Conservation (phyloP, 2,113 vertebrate genomes). For the Recurvirostra avosetta region DNA sequence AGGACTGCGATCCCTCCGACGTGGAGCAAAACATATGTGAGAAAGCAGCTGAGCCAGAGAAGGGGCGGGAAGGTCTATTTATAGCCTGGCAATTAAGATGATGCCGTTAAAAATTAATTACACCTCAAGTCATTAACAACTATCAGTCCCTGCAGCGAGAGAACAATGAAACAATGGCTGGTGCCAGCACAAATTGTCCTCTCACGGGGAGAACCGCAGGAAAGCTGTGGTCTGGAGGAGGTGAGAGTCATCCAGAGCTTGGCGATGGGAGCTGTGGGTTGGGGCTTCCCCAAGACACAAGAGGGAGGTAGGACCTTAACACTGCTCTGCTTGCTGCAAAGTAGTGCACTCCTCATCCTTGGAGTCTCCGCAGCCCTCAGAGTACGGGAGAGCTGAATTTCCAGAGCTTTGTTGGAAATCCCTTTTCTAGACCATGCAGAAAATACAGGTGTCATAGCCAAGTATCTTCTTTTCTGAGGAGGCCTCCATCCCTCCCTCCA, state of each 20-base stretch:
- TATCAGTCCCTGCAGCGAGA: not conserved
- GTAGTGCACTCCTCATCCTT: fast-evolving
- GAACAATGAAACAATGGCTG: fast-evolving
- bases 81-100: not conserved
- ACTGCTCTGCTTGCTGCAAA: not conserved
- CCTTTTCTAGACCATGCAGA: not conserved
- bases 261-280: not conserved
- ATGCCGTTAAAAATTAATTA: slow-evolving; percentile 22
- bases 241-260: not conserved
- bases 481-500: not conserved
- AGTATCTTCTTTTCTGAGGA: not conserved
- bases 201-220: fast-evolving
- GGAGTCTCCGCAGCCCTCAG: no score
- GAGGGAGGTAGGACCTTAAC: fast-evolving
- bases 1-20: fast-evolving
- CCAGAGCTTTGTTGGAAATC: not conserved
- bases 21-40: not conserved
- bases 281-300: not conserved
- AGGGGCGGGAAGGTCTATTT: not conserved
- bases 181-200: not conserved
- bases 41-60: not conserved
- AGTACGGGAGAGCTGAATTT: no score
- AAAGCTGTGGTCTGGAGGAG: not conserved
- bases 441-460: not conserved
- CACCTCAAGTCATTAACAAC: not conserved